These are phyloP conservation scores for Drosophila nasuta DNA, from an alignment of 1,140 invertebrate species.

Conservation along the genomic window DNA sequence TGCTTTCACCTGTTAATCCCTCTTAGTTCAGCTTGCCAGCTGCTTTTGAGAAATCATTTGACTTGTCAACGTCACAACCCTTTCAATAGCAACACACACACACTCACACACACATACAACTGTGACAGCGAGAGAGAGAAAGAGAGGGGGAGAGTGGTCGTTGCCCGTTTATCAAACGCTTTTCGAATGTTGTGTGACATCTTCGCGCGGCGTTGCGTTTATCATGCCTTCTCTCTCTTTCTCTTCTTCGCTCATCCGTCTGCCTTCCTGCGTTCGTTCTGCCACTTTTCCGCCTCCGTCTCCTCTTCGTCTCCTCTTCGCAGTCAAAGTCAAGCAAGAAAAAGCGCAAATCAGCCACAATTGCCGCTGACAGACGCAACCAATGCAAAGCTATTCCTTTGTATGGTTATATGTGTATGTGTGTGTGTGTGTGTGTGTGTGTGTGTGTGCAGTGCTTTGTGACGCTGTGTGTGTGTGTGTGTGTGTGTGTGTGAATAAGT, in stretches of 20 bases:
- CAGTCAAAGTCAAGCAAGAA: slow-evolving; percentile 48
- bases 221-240: slow-evolving; percentile 16
- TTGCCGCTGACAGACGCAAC: slow-evolving; percentile 79
- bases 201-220: slow-evolving; percentile 40
- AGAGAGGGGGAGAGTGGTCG: background rate
- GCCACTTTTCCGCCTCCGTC: background rate
- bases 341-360: slow-evolving; percentile 82
- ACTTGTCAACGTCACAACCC: slow-evolving; percentile 68
- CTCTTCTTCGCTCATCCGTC: background rate
- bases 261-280: background rate
- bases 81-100: slow-evolving; percentile 34
- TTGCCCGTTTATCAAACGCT: slow-evolving; percentile 71
- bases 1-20: slow-evolving; percentile 5
- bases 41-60: slow-evolving; percentile 63
- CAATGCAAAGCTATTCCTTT: slow-evolving; percentile 62
- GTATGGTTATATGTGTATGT: slow-evolving; percentile 29
- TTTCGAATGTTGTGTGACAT: slow-evolving; percentile 58
- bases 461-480: slow-evolving; percentile 13
- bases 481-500: slow-evolving; percentile 36
- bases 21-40: slow-evolving; percentile 17
- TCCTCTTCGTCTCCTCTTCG: background rate
- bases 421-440: background rate
- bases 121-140: background rate
- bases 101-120: background rate
- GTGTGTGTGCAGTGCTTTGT: slow-evolving; percentile 43